Base-by-base conservation (phyloP, 2,113 vertebrate species). In the Physeter macrocephalus region DNA sequence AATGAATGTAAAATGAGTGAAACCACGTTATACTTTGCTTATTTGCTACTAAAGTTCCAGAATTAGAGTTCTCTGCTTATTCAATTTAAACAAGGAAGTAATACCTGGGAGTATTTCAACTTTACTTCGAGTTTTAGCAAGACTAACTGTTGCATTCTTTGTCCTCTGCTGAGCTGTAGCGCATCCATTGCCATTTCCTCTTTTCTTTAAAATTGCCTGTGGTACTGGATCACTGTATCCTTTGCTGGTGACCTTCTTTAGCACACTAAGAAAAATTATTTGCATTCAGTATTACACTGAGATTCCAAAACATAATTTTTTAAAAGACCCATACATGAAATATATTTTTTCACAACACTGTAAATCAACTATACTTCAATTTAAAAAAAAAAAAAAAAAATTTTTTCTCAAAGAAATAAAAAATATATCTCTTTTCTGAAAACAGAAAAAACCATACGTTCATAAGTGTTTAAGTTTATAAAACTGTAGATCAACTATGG, bases 121-220 rank as follows among this genome's bases (percentile, higher is more conserved):
- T 98, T 98, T 98, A 99, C 99, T 99, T 97, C 98, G 99, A 92
- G 94, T 98, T 95, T 99, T 99, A 61, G 97, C 93, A 97, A 98
- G 95, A 93, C 31, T 97, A 59, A 97, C 95, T 62, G 99, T 89
- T 49, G 98, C 95, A 93, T 96, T 98, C 98, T 98, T 99, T 94
- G 98, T 98, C 92, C 99, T 99, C 82, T 98, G 97, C 81, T 99
- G 99, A 74, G 97, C 54, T 97, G 97, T 85, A 91, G 97, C 88
- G 95, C 77, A 98, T 34, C 97, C 97, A 88, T 25, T 97, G 93
- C 89, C 98, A 92, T 96, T 96, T 86, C 98, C 96, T 57, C 98
- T 98, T 98, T 99, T 99, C 97, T 99, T 99, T 94, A 97, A 85
- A 90, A 97, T 64, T 93, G 97, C 92, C 92, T 97, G 98, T 62